phyloP scores from a whole-genome alignment of 37 sponge, comb jelly and placozoan genomes.

The Eunapius fragilis region DNA sequence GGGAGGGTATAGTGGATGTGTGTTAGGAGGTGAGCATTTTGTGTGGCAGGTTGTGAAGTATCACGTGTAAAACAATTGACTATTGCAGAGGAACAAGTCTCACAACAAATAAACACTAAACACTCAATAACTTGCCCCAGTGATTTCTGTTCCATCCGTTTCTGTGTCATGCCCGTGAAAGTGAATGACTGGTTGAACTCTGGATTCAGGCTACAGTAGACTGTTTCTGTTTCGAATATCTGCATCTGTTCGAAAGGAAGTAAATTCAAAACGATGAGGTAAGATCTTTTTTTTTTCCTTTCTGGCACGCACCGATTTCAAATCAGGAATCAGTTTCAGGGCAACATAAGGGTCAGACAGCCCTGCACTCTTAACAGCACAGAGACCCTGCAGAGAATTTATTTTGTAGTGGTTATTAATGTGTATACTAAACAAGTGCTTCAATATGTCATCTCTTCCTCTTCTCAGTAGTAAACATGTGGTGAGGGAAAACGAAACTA shows the following conservation, averaged over 20 bases:
- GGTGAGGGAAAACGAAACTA: too few relatives aligned
- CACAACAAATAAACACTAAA: neutral
- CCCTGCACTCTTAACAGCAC: constrained; percentile 30
- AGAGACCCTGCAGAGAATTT: constrained; percentile 43
- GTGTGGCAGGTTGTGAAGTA: too few relatives aligned
- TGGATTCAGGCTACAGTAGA: constrained; percentile 18
- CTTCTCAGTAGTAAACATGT: too few relatives aligned
- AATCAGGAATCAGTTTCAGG: constrained; percentile 25
- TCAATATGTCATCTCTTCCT: too few relatives aligned
- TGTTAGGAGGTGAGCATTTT: too few relatives aligned
- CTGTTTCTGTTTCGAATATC: constrained; percentile 8
- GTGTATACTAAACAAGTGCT: too few relatives aligned
- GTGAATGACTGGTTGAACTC: constrained; percentile 34
- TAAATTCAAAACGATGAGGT: neutral
- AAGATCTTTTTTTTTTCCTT: neutral
- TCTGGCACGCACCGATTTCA: constrained; percentile 9
- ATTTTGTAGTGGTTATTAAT: too few relatives aligned
- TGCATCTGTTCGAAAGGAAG: neutral
- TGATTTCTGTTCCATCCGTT: constrained; percentile 12
- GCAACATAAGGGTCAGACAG: constrained; percentile 56
- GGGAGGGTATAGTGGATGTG: too few relatives aligned
- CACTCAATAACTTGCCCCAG: constrained; percentile 5
- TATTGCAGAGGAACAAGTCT: too few relatives aligned
- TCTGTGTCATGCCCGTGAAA: constrained; percentile 7
- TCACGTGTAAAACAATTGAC: too few relatives aligned